These are phyloP conservation scores for Chaenogobius annularis DNA, from an alignment of 2,113 vertebrate genomes.

Conservation along the genomic window DNA sequence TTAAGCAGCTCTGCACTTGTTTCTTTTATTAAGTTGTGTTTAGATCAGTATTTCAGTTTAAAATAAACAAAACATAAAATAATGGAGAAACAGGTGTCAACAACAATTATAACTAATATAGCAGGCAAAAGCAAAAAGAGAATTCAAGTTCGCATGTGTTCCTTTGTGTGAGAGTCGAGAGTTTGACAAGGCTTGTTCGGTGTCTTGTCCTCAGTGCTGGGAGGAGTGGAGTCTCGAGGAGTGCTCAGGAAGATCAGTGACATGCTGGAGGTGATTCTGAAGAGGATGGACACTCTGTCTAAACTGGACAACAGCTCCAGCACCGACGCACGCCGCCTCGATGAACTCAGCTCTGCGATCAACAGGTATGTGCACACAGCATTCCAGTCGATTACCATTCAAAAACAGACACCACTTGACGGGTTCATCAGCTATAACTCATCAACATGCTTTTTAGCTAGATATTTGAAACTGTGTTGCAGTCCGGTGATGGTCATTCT, in stretches of 20 bases:
- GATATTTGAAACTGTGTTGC: not conserved
- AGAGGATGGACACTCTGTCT: constrained; percentile 89
- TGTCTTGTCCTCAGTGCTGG: constrained; percentile 80
- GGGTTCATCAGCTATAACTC: no score
- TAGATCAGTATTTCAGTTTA: no score
- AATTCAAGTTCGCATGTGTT: no score
- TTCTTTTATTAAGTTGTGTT: no score
- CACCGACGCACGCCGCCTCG: constrained; percentile 81
- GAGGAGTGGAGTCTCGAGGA: constrained; percentile 88
- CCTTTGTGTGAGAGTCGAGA: not conserved
- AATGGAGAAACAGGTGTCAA: no score
- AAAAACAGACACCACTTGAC: no score
- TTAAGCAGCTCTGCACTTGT: no score
- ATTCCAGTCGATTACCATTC: no score
- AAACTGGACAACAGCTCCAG: constrained; percentile 84
- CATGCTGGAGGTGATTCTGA: constrained; percentile 94
- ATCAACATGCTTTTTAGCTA: not conserved
- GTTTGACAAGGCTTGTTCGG: not conserved
- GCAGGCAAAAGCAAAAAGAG: not conserved
- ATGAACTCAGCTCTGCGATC: constrained; percentile 79
- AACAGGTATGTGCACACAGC: constrained; percentile 71
- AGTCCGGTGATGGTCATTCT: no score
- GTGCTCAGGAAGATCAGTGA: constrained; percentile 94
- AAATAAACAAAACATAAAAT: no score
- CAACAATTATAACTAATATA: no score